Conservation (phyloP, 1,140 invertebrate species). For the Lordiphosa mommai region DNA sequence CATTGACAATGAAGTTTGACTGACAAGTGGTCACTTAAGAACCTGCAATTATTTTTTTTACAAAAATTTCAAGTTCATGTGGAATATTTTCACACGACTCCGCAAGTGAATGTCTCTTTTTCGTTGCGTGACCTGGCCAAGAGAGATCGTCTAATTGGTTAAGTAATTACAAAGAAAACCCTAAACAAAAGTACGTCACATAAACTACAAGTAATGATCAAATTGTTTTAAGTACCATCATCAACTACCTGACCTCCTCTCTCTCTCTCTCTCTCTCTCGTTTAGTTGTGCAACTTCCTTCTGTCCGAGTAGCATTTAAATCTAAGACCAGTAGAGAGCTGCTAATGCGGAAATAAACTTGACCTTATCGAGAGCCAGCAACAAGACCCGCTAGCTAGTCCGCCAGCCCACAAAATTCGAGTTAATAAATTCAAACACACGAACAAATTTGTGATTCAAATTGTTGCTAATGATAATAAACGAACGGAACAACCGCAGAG, state of each 20-base stretch:
- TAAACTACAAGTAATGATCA: constrained; percentile 43
- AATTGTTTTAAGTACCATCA: constrained; percentile 44
- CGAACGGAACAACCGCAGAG: constrained; percentile 53
- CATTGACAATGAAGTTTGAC: constrained; percentile 50
- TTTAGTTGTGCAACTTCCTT: constrained; percentile 70
- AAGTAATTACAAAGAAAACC: constrained; percentile 29
- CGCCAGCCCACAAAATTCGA: constrained; percentile 41
- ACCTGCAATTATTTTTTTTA: background rate
- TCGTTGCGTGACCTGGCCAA: constrained; percentile 11
- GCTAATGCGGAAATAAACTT: constrained; percentile 68
- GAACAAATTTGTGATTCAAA: constrained; percentile 64
- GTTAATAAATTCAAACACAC: constrained; percentile 55
- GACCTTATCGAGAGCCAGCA: constrained; percentile 59
- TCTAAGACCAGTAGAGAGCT: constrained; percentile 11
- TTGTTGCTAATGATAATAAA: constrained; percentile 61
- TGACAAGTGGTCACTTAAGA: constrained; percentile 6
- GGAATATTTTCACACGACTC: constrained; percentile 18
- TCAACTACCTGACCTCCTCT: constrained; percentile 42
- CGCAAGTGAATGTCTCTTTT: constrained; percentile 15
- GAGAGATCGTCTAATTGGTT: constrained; percentile 67
- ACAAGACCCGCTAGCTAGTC: constrained; percentile 27
- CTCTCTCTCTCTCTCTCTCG: too few species aligned
- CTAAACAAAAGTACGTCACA: constrained; percentile 41
- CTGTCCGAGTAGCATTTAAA: constrained; percentile 9
- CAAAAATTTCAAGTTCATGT: background rate